Evolutionary conservation across 2,113 vertebrate genomes (phyloP).

Genomic region (Nothocercus julius): DNA sequence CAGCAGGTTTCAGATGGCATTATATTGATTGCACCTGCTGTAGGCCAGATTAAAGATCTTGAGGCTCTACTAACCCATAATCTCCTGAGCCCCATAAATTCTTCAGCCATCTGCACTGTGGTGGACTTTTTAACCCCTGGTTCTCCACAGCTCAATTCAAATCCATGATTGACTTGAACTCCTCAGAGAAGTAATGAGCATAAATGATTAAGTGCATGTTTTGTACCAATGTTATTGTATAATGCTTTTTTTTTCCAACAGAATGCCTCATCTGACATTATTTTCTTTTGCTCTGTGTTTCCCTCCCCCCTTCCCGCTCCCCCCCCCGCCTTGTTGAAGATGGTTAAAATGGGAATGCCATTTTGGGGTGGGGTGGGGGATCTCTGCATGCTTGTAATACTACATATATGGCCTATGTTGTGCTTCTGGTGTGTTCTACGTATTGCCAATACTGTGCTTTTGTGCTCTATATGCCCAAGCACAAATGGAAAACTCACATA

Average conservation of each 20-base stretch:
- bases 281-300: conserved; percentile 30
- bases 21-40: conserved; percentile 23
- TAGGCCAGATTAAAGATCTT: conserved; percentile 14
- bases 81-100: conserved; percentile 7
- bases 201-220: conserved; percentile 50
- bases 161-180: not conserved
- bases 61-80: not conserved
- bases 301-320: no score
- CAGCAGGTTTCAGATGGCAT: conserved; percentile 54
- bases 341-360: not conserved
- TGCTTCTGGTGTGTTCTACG: not conserved
- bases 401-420: not conserved
- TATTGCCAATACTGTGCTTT: not conserved
- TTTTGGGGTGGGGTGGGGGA: not conserved
- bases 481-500: not conserved
- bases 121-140: conserved; percentile 9
- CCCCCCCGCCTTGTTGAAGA: not conserved
- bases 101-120: conserved; percentile 29
- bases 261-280: conserved; percentile 3
- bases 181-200: conserved; percentile 16
- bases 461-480: not conserved
- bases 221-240: conserved; percentile 43
- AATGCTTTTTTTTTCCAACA: conserved; percentile 35
- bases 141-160: conserved; percentile 17
- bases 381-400: conserved; percentile 27